phyloP scores from a whole-genome alignment of 1,140 invertebrate species.

The Hycleus cichorii region DNA sequence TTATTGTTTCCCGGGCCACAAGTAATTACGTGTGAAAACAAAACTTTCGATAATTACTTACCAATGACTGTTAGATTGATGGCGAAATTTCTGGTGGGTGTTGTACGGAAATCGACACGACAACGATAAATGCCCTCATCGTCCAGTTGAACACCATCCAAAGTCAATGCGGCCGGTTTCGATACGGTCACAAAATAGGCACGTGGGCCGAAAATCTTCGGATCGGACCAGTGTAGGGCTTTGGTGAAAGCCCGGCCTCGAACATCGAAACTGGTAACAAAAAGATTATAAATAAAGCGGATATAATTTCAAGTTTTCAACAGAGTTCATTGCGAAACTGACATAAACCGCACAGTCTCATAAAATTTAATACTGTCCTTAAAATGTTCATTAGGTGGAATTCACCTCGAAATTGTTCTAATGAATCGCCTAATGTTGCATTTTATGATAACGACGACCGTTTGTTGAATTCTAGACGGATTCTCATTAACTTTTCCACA shows the following conservation, averaged over 20 bases:
- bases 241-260: constrained; percentile 67
- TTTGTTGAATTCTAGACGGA: too few species aligned
- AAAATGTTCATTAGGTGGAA: too few species aligned
- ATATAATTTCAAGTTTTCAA: too few species aligned
- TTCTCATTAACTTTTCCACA: too few species aligned
- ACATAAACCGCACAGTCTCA: too few species aligned
- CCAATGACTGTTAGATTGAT: constrained; percentile 87
- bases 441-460: too few species aligned
- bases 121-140: constrained; percentile 83
- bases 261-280: constrained; percentile 67
- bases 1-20: too few species aligned
- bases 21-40: too few species aligned
- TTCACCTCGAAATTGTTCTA: too few species aligned
- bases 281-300: constrained; percentile 7
- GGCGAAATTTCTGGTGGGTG: constrained; percentile 81
- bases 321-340: too few species aligned
- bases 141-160: constrained; percentile 70
- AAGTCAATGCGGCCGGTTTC: constrained; percentile 67
- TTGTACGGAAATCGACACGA: constrained; percentile 83
- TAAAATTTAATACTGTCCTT: too few species aligned
- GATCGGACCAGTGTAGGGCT: constrained; percentile 72
- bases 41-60: constrained; percentile 43
- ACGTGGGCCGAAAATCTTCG: constrained; percentile 65
- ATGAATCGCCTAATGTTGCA: too few species aligned
- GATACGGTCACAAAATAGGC: constrained; percentile 69